These are phyloP conservation scores for Andinoacara biseriatus DNA, from an alignment of 2,113 vertebrate species.

Conservation along the genomic window DNA sequence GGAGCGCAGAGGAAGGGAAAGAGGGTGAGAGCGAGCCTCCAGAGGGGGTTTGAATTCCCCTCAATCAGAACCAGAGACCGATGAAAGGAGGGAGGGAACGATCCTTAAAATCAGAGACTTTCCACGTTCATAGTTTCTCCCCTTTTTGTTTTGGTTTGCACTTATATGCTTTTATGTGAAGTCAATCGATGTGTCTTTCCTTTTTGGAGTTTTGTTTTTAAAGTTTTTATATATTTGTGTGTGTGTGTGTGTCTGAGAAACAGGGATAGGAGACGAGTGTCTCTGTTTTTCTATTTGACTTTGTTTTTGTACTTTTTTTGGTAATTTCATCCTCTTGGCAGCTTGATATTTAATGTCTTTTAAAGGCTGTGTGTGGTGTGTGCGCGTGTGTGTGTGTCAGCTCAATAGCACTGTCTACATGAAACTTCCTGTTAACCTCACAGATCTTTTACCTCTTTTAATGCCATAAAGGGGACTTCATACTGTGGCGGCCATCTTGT, in stretches of 20 bases:
- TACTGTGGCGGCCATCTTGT: constrained; percentile 9
- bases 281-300: constrained; percentile 55
- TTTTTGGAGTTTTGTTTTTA: constrained; percentile 12
- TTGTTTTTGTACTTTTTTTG: constrained; percentile 39
- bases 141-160: constrained; percentile 30
- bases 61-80: constrained; percentile 17
- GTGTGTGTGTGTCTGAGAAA: not conserved
- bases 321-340: constrained; percentile 59
- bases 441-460: constrained; percentile 23
- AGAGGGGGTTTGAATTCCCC: constrained; percentile 36
- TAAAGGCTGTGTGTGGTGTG: constrained; percentile 19
- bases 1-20: not conserved
- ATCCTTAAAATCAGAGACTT: constrained; percentile 29
- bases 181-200: constrained; percentile 23
- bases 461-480: not conserved
- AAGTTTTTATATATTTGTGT: not conserved
- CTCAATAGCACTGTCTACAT: constrained; percentile 36
- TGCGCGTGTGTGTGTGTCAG: not conserved
- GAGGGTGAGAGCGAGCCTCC: not conserved
- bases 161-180: constrained; percentile 18
- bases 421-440: constrained; percentile 27
- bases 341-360: constrained; percentile 59
- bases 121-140: not conserved
- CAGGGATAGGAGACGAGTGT: not conserved
- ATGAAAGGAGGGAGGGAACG: not conserved